Conservation (phyloP, 2,113 vertebrate genomes). For the Sceloporus undulatus region DNA sequence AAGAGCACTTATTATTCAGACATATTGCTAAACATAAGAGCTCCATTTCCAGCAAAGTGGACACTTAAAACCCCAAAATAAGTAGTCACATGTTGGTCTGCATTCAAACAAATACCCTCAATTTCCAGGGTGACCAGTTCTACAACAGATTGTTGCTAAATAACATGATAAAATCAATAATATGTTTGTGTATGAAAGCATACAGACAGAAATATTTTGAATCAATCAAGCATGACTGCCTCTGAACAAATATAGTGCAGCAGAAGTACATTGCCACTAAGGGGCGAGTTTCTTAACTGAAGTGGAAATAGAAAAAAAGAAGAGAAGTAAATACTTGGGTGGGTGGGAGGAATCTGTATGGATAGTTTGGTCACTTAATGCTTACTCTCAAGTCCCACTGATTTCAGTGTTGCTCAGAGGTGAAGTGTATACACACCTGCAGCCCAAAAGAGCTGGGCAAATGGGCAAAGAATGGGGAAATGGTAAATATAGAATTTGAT, state of each 20-base stretch:
- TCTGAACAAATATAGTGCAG: not conserved
- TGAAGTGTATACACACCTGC: not conserved
- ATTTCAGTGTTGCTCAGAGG: not conserved
- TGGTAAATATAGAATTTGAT: not conserved
- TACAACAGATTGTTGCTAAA: not conserved
- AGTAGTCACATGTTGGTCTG: not conserved
- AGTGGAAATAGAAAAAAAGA: slow-evolving; percentile 15
- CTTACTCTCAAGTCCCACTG: not conserved
- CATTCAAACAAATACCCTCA: not conserved
- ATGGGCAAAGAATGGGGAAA: too few species aligned
- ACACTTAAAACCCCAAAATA: slow-evolving; percentile 2
- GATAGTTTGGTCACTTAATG: not conserved
- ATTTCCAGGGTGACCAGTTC: not conserved
- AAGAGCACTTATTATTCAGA: not conserved
- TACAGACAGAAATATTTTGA: slow-evolving; percentile 3
- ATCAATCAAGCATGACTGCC: slow-evolving; percentile 16
- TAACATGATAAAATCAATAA: too few species aligned
- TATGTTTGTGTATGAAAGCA: not conserved
- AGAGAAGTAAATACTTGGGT: not conserved
- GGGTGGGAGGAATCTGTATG: not conserved
- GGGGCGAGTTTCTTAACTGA: not conserved
- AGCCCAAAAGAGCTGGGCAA: not conserved
- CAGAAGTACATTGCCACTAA: not conserved
- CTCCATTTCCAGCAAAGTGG: not conserved
- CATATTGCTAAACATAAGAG: not conserved